Evolutionary conservation across 2,888 invertebrate species (phyloP).

Genomic region (Volucella inanis): DNA sequence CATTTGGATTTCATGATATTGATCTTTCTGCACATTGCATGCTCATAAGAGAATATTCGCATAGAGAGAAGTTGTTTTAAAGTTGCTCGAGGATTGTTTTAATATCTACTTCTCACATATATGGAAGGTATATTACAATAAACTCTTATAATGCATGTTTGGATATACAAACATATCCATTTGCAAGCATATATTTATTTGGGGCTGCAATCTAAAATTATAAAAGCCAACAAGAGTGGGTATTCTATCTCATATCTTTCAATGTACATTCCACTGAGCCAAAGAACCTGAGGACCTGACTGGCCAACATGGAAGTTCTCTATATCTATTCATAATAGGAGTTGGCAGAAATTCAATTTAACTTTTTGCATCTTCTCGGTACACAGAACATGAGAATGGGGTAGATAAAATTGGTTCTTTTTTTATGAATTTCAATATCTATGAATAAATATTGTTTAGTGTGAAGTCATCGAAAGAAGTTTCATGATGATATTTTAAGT

Average conservation of each 20-base stretch:
- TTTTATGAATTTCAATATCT: conserved; percentile 29
- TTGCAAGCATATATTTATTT: no score
- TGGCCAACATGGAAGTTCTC: conserved; percentile 7
- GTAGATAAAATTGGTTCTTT: neutral
- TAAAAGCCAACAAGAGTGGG: no score
- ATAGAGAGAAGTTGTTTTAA: neutral
- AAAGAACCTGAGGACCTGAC: conserved; percentile 2
- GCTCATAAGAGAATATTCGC: neutral
- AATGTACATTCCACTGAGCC: neutral
- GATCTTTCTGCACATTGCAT: conserved; percentile 11
- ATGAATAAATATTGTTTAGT: no score
- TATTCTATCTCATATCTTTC: conserved; percentile 14
- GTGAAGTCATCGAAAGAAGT: no score
- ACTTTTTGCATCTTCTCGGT: conserved; percentile 39
- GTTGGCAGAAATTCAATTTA: conserved; percentile 53
- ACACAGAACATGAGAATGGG: neutral
- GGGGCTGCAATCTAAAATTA: no score
- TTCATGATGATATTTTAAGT: no score
- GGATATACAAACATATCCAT: no score
- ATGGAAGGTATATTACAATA: no score
- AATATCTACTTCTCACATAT: neutral
- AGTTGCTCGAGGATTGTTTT: neutral
- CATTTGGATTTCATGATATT: conserved; percentile 25
- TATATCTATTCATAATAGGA: conserved; percentile 1
- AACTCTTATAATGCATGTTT: no score